phyloP scores from a whole-genome alignment of 2,113 vertebrate genomes.

The Cebus imitator region DNA sequence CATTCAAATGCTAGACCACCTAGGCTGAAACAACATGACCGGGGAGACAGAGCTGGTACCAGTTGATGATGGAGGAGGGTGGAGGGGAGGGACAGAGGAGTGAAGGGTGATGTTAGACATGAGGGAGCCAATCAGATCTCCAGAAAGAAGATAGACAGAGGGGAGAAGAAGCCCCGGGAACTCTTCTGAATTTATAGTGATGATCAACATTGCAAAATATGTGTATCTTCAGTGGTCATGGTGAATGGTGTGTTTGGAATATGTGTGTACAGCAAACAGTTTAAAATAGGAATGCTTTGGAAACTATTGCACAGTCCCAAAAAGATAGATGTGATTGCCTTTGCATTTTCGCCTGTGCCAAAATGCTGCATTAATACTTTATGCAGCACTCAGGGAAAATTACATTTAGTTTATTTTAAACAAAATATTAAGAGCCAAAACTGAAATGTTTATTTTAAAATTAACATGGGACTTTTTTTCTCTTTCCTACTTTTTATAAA shows the following conservation, averaged over 20 bases:
- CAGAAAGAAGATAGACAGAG: neutral
- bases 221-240: neutral
- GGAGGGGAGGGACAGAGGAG: neutral
- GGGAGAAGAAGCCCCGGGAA: neutral
- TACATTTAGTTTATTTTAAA: neutral
- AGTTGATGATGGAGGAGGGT: neutral
- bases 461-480: neutral
- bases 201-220: neutral
- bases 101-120: neutral
- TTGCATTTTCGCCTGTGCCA: too few species aligned
- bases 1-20: neutral
- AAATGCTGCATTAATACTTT: too few species aligned
- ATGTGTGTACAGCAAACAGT: too few species aligned
- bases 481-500: neutral
- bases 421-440: neutral
- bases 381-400: too few species aligned
- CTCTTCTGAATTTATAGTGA: too few species aligned
- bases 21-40: neutral
- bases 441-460: neutral
- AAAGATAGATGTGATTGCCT: accelerated
- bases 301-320: neutral
- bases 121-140: neutral
- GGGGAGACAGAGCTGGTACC: neutral
- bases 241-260: neutral
- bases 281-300: neutral